Conservation (phyloP, 1,140 invertebrate species). For the Propsilocerus akamusi region DNA sequence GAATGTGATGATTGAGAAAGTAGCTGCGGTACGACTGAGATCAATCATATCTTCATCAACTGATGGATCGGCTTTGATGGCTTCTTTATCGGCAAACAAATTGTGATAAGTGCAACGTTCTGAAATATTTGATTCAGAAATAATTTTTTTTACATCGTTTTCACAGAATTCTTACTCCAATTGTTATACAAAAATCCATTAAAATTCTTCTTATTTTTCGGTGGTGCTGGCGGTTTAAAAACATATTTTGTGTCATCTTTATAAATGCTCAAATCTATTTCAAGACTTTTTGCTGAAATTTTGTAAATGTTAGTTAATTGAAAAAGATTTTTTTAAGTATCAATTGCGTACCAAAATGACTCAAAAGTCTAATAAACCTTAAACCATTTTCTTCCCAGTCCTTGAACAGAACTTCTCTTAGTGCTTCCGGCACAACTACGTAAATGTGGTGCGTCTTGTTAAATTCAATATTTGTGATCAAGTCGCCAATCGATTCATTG, state of each 20-base stretch:
- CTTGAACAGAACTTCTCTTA: slow-evolving; percentile 16
- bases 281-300: background rate
- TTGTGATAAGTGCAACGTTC: slow-evolving; percentile 37
- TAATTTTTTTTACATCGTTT: background rate
- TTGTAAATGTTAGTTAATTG: no score
- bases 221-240: slow-evolving; percentile 17
- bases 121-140: slow-evolving; percentile 19
- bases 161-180: no score
- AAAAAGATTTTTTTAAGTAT: slow-evolving; percentile 17
- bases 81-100: slow-evolving; percentile 33
- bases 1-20: slow-evolving; percentile 65
- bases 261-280: background rate
- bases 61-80: slow-evolving; percentile 28
- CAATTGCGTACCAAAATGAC: slow-evolving; percentile 17
- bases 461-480: slow-evolving; percentile 11
- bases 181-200: background rate
- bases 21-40: slow-evolving; percentile 63
- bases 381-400: slow-evolving; percentile 16
- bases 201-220: slow-evolving; percentile 14
- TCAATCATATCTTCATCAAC: slow-evolving; percentile 40
- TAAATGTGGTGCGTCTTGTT: slow-evolving; percentile 12
- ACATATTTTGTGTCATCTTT: slow-evolving; percentile 16
- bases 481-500: background rate
- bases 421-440: slow-evolving; percentile 19
- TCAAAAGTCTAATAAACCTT: slow-evolving; percentile 14